Base-by-base conservation (phyloP, 2,797 vertebrate genomes). In the Periparus ater region DNA sequence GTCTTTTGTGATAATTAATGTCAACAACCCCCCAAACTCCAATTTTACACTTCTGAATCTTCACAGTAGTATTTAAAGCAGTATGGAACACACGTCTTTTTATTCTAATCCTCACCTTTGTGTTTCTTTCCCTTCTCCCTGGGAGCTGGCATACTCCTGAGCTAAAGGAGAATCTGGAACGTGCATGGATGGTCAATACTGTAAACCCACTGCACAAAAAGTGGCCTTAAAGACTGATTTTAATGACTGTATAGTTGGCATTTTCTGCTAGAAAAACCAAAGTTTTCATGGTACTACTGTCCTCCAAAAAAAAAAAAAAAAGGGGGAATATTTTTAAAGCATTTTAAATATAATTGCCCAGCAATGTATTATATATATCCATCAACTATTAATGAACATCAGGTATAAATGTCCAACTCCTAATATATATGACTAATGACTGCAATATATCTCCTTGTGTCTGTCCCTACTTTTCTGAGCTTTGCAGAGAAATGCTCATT, bases 371-470 rank as follows among this genome's bases (percentile, higher is more conserved):
- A 62, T 73, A 80, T 78, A 89, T 82, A 68, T 82, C 44, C 45
- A 88, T 94, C 60, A 94, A 88, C 61, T 95, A 82, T 79, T 96
- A 95, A 96, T 94, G 85, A 96, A 80, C 18, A 79, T 25, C 95
- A 96, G 88, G 88, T 95, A 91, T 77, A 95, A 95, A 68, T 61
- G 74, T 96, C 83, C 51, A 73, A 14, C 67, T 86, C 38, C n/a
- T 86, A 77, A 71, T 82, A 88, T 48, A 42, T 25, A 32, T 89
- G 93, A 95, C 45, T 93, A 93, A 95, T 91, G 88, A 74, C 67
- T 42, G 67, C 50, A 91, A 91, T 95, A 71, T 79, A 95, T 89
- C 96, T 93, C 67, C 74, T 58, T 5, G 17, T 18, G 23, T n/a
- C 27, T 72, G 48, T 53, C 79, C 42, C 53, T 70, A 48, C 47